A percentile compares a stretch with the other conserved stretches of the same genome.
phyloP scores from a whole-genome alignment of 2,113 vertebrate genomes.

The Cheirogaleus medius region DNA sequence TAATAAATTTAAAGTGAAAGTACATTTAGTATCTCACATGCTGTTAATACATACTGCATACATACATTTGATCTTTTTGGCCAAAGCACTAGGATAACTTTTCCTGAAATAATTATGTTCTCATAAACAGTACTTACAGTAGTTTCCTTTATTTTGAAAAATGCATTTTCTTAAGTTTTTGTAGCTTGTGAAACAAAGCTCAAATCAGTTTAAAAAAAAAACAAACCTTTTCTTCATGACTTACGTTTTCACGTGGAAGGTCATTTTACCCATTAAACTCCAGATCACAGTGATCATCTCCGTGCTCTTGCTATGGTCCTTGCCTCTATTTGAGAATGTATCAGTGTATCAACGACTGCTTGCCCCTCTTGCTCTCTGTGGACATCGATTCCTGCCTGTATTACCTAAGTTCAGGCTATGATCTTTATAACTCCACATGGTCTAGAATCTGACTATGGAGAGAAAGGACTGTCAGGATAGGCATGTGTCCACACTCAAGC shows the following conservation, averaged over 20 bases:
- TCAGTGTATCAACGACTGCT: background rate
- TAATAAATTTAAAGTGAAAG: constrained; percentile 1
- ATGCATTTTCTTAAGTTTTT: background rate
- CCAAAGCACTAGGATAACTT: background rate
- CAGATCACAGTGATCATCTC: background rate
- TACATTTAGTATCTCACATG: background rate
- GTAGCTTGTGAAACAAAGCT: background rate
- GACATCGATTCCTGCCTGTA: background rate
- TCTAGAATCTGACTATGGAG: background rate
- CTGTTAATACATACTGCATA: background rate
- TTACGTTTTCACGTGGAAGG: background rate
- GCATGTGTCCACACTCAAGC: background rate
- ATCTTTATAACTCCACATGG: background rate
- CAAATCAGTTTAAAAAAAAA: background rate
- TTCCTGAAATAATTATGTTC: background rate
- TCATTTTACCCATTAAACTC: background rate
- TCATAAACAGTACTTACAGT: background rate
- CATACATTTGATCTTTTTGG: background rate
- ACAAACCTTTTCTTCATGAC: background rate
- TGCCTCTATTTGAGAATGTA: background rate
- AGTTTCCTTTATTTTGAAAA: background rate
- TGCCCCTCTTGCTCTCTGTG: background rate
- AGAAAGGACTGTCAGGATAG: background rate
- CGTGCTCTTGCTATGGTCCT: background rate
- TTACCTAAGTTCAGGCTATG: background rate